Conservation (phyloP, 2,113 vertebrate species). For the Elanus axillaris region DNA sequence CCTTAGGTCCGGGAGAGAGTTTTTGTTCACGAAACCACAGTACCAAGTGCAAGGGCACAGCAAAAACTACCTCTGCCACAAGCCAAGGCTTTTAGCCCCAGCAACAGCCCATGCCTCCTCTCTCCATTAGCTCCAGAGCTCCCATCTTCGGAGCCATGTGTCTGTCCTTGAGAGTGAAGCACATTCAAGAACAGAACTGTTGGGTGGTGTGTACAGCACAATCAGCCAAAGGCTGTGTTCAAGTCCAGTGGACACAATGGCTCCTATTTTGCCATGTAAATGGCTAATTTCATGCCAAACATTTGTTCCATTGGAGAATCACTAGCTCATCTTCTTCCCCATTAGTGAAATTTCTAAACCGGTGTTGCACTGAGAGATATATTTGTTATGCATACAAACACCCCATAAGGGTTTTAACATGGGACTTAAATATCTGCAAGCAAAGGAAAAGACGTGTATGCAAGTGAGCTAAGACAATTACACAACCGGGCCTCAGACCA, state of each 20-base stretch:
- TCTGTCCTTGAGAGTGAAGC: neutral
- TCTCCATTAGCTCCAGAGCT: neutral
- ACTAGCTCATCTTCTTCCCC: slow-evolving; percentile 10
- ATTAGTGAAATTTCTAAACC: neutral
- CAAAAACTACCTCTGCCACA: neutral
- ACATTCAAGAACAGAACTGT: neutral
- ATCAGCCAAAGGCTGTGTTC: slow-evolving; percentile 10
- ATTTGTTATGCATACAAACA: neutral
- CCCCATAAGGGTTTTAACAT: neutral
- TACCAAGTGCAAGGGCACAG: neutral
- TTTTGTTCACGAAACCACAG: neutral
- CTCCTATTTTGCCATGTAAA: neutral
- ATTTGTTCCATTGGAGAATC: neutral
- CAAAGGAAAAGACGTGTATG: neutral
- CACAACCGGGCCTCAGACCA: neutral
- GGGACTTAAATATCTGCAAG: neutral
- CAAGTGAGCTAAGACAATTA: slow-evolving; percentile 15
- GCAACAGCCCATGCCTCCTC: neutral
- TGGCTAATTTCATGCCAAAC: slow-evolving; percentile 5
- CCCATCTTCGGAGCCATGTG: neutral
- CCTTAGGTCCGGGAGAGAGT: neutral
- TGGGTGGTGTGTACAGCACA: neutral
- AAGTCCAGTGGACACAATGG: slow-evolving; percentile 1
- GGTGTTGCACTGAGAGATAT: neutral
- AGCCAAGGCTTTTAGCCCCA: neutral